Conservation (phyloP, 2,888 invertebrate genomes). For the Erannis defoliaria region DNA sequence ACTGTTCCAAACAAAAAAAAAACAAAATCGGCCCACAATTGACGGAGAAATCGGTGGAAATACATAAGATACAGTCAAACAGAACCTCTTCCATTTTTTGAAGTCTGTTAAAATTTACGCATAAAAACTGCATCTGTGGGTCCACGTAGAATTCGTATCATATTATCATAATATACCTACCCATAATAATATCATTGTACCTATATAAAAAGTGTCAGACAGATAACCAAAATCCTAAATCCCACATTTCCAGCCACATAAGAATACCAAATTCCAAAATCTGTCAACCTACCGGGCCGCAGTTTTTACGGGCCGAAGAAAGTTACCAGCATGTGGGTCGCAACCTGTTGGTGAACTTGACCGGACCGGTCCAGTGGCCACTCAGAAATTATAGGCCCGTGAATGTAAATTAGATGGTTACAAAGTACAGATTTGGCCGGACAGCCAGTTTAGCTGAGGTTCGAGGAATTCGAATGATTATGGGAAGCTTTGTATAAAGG, state of each 20-base stretch:
- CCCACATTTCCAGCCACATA: slow-evolving; percentile 25
- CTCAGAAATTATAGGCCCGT: slow-evolving; percentile 59
- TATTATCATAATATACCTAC: not conserved
- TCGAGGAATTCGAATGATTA: slow-evolving; percentile 30
- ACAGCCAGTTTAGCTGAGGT: slow-evolving; percentile 25
- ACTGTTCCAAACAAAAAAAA: no score
- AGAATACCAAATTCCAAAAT: slow-evolving; percentile 43
- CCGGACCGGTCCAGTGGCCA: slow-evolving; percentile 66
- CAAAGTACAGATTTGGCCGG: slow-evolving; percentile 21
- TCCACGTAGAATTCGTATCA: not conserved
- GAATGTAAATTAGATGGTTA: slow-evolving; percentile 45
- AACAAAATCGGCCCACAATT: no score
- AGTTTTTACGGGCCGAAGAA: slow-evolving; percentile 71
- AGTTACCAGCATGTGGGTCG: slow-evolving; percentile 71
- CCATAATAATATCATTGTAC: not conserved
- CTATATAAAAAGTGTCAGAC: not conserved
- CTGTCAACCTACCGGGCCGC: slow-evolving; percentile 56
- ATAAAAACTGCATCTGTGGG: no score
- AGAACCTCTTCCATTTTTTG: no score
- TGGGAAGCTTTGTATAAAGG: slow-evolving; percentile 3
- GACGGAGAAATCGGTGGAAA: no score
- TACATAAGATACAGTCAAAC: no score
- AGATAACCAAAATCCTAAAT: slow-evolving; percentile 10
- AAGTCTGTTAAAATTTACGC: no score
- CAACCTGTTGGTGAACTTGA: slow-evolving; percentile 76